Evolutionary conservation across 1,140 invertebrate genomes (phyloP), one percentile per base, ranked within the genome.

Genomic region (Geopemphigus sp.): DNA sequence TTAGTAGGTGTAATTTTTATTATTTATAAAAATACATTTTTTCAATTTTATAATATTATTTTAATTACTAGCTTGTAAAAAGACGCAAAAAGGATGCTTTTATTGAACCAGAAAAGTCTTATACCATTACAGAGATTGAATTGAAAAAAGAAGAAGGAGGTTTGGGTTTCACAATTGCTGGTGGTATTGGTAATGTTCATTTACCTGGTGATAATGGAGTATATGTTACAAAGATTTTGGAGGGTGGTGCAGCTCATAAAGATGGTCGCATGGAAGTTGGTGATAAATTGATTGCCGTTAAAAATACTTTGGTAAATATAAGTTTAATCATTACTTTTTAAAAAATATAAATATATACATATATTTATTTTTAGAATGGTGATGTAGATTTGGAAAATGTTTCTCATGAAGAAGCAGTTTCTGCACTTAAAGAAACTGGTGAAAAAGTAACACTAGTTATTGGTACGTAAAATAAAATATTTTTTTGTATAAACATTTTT

Each of bases 151-250:
- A 95, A 32, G 93, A 91, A 83, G 94, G 95, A 85, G 96, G 97
- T 47, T 88, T 98, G 54, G 96, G 96, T 64, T 98, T 98, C 88
- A 98, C 95, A 85, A 98, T 98, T 87, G 96, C 96, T 73, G 97
- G 97, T 68, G 97, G 97, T 78, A 92, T 97, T 82, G 96, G 95
- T 74, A 98, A 98, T 88, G 95, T 98, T 86, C 96, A 98, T 87
- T 95, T 97, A 86, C 95, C 95, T 57, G 96, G 96, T 73, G 96
- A 99, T 87, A 97, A 98, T 90, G 95, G 97, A 68, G 99, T 99
- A 84, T 98, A 98, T 87, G 95, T 99, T 82, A 99, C 97, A 29
- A 98, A 99, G 88, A 94, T 99, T 80, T 97, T 98, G 90, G 95
- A 98, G 72, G 96, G 96, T 45, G 97, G 97, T 29, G 96, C 97